Evolutionary conservation across 2,888 invertebrate species (phyloP).

Genomic region (Acanthosoma haemorrhoidale): DNA sequence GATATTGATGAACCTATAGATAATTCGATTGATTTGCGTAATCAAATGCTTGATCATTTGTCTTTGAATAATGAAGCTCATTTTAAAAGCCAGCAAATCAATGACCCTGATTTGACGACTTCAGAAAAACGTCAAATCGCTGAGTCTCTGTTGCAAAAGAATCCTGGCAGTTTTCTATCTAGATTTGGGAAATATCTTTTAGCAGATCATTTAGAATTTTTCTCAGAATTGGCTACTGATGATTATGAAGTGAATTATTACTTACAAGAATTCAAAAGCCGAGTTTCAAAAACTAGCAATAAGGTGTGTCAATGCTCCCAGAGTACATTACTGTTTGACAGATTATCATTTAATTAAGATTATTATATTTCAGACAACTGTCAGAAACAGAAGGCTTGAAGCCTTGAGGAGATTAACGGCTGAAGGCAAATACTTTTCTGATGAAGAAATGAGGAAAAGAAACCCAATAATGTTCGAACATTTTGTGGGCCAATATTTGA

Average conservation of each 20-base stretch:
- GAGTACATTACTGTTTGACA: no score
- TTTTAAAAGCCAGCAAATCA: conserved; percentile 77
- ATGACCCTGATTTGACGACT: conserved; percentile 65
- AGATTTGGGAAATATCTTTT: conserved; percentile 70
- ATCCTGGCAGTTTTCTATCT: conserved; percentile 63
- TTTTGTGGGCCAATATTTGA: conserved; percentile 78
- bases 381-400: conserved; percentile 75
- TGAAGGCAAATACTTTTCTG: conserved; percentile 75
- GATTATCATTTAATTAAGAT: no score
- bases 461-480: conserved; percentile 87
- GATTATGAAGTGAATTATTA: conserved; percentile 58
- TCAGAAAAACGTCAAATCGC: conserved; percentile 68
- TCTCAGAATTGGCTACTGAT: conserved; percentile 50
- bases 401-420: conserved; percentile 69
- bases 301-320: conserved; percentile 33
- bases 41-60: conserved; percentile 56
- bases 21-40: background rate
- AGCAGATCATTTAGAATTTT: conserved; percentile 63
- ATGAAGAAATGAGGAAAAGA: conserved; percentile 87
- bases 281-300: conserved; percentile 50
- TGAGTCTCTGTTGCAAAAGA: conserved; percentile 57
- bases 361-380: conserved; percentile 47
- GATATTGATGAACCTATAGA: conserved; percentile 11
- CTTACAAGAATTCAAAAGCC: conserved; percentile 56
- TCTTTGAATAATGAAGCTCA: conserved; percentile 57